These are phyloP conservation scores for Zaprionus lineosus DNA, from an alignment of 2,888 invertebrate species.

Conservation along the genomic window DNA sequence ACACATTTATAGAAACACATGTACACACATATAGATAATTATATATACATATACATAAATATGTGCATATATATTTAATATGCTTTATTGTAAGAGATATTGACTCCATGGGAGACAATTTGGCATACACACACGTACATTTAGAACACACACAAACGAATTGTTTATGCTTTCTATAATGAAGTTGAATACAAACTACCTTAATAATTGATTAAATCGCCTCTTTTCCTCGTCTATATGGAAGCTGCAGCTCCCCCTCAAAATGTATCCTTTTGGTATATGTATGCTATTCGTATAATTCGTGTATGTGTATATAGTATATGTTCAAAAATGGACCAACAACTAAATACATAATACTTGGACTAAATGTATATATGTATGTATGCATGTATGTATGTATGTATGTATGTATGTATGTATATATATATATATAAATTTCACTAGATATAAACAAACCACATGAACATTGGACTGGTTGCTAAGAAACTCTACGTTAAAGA, in stretches of 20 bases:
- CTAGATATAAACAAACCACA: slow-evolving; percentile 30
- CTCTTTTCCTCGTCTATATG: slow-evolving; percentile 61
- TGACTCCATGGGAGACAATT: slow-evolving; percentile 75
- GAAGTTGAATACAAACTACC: slow-evolving; percentile 65
- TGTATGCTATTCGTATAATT: slow-evolving; percentile 38
- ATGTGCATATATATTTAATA: slow-evolving; percentile 30
- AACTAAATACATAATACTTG: slow-evolving; percentile 77
- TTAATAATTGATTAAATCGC: slow-evolving; percentile 67
- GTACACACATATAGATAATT: slow-evolving; percentile 8
- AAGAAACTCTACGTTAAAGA: too few species aligned
- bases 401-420: slow-evolving; percentile 27
- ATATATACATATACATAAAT: slow-evolving; percentile 6
- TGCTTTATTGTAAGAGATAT: slow-evolving; percentile 70
- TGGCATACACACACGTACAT: slow-evolving; percentile 23
- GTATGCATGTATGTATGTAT: too few species aligned
- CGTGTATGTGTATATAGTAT: slow-evolving; percentile 31
- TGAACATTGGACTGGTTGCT: slow-evolving; percentile 38
- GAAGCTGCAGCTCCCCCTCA: slow-evolving; percentile 4
- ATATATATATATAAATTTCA: slow-evolving; percentile 47
- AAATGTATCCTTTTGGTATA: slow-evolving; percentile 14
- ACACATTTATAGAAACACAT: slow-evolving; percentile 23
- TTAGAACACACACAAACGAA: slow-evolving; percentile 27
- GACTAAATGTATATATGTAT: slow-evolving; percentile 52
- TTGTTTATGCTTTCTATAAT: slow-evolving; percentile 57
- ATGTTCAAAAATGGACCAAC: slow-evolving; percentile 73